Evolutionary conservation across 2,113 vertebrate species (phyloP), one percentile per base, ranked within the genome.

Genomic region (Dasyurus viverrinus): DNA sequence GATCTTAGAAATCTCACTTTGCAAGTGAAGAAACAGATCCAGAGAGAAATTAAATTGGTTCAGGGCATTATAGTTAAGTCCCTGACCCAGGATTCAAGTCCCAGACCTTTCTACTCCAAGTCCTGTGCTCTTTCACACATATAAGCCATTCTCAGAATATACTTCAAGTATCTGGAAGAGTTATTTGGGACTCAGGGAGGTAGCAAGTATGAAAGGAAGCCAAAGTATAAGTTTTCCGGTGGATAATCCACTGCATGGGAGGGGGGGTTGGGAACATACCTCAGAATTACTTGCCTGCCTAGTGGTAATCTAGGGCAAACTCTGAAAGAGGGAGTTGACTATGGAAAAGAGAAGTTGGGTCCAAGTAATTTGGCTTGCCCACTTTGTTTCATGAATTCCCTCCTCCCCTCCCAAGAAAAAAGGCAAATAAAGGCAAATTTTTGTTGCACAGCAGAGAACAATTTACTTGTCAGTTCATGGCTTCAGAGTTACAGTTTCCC

Each of bases 391-490:
- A 2, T 14, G 46, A 89, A 52, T 11, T 47, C 47, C 47, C 47
- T 47, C 47, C 8, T 9, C 50, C 0, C 12, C 36, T 46, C 94
- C 27, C 52, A 54, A n/a, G 26, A 27, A 93, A 93, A 91, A 93
- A 91, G 46, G n/a, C 24, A 84, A n/a, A 84, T 22, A 84, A 84
- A 23, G n/a, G n/a, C 68, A 42, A 36, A 2, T 84, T 84, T 84
- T 47, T 54, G 19, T 92, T 96, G 97, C 92, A 90, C 97, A 97
- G 96, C 96, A 97, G 96, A 95, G 94, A 96, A 96, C 94, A 26
- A 0, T 98, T 98, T 98, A 98, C 97, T 98, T 94, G 95, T 97
- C 95, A 97, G 95, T 93, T 96, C 95, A 54, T 93, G 94, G 94
- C 57, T 96, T 96, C 76, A 94, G 90, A 95, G 90, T 25, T 57